Conservation (phyloP, 2,888 invertebrate genomes). For the Plebejus melissa region DNA sequence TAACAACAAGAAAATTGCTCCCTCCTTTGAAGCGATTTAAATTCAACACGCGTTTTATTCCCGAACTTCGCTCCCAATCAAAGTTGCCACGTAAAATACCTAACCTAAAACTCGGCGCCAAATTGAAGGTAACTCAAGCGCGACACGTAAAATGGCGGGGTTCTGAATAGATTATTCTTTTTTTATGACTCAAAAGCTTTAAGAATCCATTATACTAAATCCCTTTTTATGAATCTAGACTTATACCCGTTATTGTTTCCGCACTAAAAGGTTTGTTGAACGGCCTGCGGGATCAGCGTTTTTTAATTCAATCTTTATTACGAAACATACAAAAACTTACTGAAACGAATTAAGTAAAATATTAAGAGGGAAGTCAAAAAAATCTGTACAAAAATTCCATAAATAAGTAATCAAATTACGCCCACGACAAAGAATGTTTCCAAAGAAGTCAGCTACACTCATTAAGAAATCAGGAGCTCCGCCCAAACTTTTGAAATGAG, state of each 20-base stretch:
- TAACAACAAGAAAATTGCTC: conserved; percentile 43
- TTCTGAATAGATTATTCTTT: conserved; percentile 36
- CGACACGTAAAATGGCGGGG: conserved; percentile 37
- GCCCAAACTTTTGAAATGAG: conserved; percentile 21
- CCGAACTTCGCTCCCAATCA: conserved; percentile 49
- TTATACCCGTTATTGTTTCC: not conserved
- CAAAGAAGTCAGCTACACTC: conserved; percentile 7
- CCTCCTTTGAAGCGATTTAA: conserved; percentile 46
- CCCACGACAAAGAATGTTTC: not conserved
- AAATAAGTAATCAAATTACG: not conserved
- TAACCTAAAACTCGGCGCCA: conserved; percentile 41
- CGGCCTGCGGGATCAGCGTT: not conserved
- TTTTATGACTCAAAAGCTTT: conserved; percentile 35
- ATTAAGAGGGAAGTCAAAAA: not conserved
- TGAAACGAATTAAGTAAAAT: not conserved
- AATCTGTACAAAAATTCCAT: not conserved
- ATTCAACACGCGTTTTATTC: conserved; percentile 53
- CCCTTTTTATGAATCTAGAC: conserved; percentile 28
- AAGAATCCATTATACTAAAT: conserved; percentile 29
- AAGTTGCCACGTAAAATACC: conserved; percentile 46
- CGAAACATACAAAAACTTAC: not conserved
- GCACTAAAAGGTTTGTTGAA: not conserved
- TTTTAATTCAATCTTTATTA: not conserved
- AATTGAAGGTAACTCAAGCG: conserved; percentile 44
- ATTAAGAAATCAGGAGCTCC: conserved; percentile 7